A percentile compares a stretch with the other conserved stretches of the same genome.
Evolutionary conservation across 2,888 invertebrate species (phyloP).

Genomic region (Aricia artaxerxes): DNA sequence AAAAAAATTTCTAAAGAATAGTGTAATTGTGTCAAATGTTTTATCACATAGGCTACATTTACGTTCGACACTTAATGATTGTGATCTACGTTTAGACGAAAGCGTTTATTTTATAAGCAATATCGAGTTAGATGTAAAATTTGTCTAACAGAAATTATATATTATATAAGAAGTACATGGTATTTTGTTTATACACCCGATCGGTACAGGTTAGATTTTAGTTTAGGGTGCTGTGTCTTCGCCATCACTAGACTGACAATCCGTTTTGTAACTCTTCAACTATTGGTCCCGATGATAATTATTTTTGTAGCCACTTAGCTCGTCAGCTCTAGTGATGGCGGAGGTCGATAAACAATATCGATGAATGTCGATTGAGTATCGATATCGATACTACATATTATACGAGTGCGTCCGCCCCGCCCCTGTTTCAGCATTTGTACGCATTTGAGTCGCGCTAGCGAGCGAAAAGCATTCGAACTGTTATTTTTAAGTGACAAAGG

Average conservation of each 20-base stretch:
- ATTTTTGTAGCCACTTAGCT: constrained; percentile 7
- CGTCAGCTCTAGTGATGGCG: constrained; percentile 8
- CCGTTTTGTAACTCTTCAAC: neutral
- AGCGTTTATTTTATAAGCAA: constrained; percentile 19
- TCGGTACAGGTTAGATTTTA: constrained; percentile 21
- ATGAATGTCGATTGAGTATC: neutral
- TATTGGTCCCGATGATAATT: constrained; percentile 7
- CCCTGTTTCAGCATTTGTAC: constrained; percentile 56
- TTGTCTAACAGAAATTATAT: constrained; percentile 24
- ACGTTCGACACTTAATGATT: constrained; percentile 21
- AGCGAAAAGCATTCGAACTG: constrained; percentile 57
- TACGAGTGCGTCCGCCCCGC: constrained; percentile 31
- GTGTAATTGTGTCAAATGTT: constrained; percentile 20
- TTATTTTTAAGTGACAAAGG: constrained; percentile 73
- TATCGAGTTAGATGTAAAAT: constrained; percentile 4
- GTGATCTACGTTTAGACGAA: constrained; percentile 14
- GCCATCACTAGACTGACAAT: neutral
- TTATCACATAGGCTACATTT: constrained; percentile 23
- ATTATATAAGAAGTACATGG: constrained; percentile 20
- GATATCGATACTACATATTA: neutral
- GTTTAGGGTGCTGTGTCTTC: neutral
- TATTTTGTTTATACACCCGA: constrained; percentile 24
- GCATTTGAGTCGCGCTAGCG: constrained; percentile 52
- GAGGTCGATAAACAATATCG: neutral
- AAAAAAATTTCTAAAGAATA: neutral